Percentiles rank a stretch among this genome's conserved stretches.
These are phyloP conservation scores for Coreoperca whiteheadi DNA, from an alignment of 2,113 vertebrate genomes.

Conservation along the genomic window DNA sequence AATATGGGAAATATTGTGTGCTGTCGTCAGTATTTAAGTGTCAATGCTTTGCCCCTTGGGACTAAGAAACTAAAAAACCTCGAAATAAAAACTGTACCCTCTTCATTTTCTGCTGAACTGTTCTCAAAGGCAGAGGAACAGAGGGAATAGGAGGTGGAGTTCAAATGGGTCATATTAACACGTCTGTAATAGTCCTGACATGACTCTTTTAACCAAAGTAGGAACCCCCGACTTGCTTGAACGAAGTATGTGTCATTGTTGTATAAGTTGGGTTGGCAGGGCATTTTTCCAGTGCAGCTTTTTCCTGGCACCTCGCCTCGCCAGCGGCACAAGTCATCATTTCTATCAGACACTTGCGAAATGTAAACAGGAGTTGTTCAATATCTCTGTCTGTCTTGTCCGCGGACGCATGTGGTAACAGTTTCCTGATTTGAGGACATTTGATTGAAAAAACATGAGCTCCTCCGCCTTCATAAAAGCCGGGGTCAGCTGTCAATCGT, in stretches of 20 bases:
- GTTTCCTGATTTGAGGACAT: slow-evolving; percentile 53
- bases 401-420: slow-evolving; percentile 36
- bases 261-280: slow-evolving; percentile 62
- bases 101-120: slow-evolving; percentile 12
- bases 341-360: slow-evolving; percentile 73
- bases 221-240: slow-evolving; percentile 42
- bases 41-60: slow-evolving; percentile 34
- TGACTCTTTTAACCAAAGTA: slow-evolving; percentile 61
- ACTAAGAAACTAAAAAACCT: slow-evolving; percentile 32
- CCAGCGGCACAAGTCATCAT: slow-evolving; percentile 68
- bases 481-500: slow-evolving; percentile 59
- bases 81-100: slow-evolving; percentile 22
- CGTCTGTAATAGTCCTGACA: slow-evolving; percentile 53
- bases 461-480: slow-evolving; percentile 53
- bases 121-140: slow-evolving; percentile 23
- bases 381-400: slow-evolving; percentile 63
- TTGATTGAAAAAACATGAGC: slow-evolving; percentile 71
- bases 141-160: slow-evolving; percentile 11
- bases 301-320: slow-evolving; percentile 70
- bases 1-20: slow-evolving; percentile 63
- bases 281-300: slow-evolving; percentile 74
- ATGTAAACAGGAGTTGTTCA: slow-evolving; percentile 66
- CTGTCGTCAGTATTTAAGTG: slow-evolving; percentile 49
- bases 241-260: slow-evolving; percentile 60
- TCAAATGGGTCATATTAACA: slow-evolving; percentile 57